A percentile compares a stretch with the other conserved stretches of the same genome.
Conservation (phyloP, 2,888 invertebrate genomes). For the Acrobasis suavella region DNA sequence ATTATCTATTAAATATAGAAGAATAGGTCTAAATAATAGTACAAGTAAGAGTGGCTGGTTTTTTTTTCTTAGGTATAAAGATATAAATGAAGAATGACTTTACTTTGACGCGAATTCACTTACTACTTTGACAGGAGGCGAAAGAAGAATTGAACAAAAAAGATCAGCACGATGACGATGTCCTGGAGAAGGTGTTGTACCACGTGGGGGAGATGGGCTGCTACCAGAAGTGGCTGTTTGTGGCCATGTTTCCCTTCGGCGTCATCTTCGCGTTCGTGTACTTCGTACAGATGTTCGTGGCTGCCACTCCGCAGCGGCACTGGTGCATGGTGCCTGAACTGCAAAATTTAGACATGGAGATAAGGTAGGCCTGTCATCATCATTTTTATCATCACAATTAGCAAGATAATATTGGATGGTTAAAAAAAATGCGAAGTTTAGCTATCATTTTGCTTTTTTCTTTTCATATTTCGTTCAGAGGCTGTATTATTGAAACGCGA, state of each 20-base stretch:
- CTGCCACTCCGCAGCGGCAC: slow-evolving; percentile 64
- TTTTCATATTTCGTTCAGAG: too few relatives aligned
- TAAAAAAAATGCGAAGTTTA: too few relatives aligned
- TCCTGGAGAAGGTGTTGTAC: slow-evolving; percentile 58
- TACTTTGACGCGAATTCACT: too few relatives aligned
- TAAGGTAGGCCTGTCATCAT: slow-evolving; percentile 47
- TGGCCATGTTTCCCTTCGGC: slow-evolving; percentile 66
- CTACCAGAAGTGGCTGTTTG: slow-evolving; percentile 66
- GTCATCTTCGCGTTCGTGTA: slow-evolving; percentile 68
- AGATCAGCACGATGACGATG: slow-evolving; percentile 40
- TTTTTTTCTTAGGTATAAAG: too few relatives aligned
- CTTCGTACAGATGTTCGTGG: slow-evolving; percentile 73
- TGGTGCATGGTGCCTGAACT: slow-evolving; percentile 70
- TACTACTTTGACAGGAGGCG: slow-evolving; percentile 39
- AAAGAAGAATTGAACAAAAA: slow-evolving; percentile 45
- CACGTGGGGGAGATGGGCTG: slow-evolving; percentile 67
- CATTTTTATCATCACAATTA: too few relatives aligned
- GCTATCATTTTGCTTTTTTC: too few relatives aligned
- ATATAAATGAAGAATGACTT: too few relatives aligned
- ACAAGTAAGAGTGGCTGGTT: too few relatives aligned
- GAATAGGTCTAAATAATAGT: too few relatives aligned
- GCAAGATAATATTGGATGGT: too few relatives aligned
- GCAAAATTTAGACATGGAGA: slow-evolving; percentile 50
- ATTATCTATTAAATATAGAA: too few relatives aligned
- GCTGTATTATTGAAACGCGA: too few relatives aligned